These are phyloP conservation scores for Cryptoblepharus egeriae DNA, from an alignment of 2,797 vertebrate species.

Conservation along the genomic window DNA sequence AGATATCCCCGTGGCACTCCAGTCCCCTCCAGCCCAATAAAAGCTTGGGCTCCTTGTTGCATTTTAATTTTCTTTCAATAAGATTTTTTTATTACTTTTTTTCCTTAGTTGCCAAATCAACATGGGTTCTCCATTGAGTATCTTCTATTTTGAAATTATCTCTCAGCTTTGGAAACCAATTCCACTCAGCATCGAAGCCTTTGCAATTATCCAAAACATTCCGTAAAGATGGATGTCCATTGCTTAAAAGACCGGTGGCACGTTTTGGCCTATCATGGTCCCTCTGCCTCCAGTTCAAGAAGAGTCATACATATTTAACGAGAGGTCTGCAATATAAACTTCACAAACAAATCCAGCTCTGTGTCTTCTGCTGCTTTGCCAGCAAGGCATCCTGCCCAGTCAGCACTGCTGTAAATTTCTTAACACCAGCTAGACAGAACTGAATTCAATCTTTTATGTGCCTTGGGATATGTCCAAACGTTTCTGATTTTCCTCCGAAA, in stretches of 20 bases:
- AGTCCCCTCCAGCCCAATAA: too few species aligned
- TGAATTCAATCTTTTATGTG: conserved; percentile 73
- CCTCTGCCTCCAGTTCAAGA: conserved; percentile 37
- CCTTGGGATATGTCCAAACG: conserved; percentile 67
- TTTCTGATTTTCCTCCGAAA: conserved; percentile 74
- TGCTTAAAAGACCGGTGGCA: conserved; percentile 5
- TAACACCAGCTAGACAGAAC: conserved; percentile 69
- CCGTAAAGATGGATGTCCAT: neutral
- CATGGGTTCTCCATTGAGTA: neutral
- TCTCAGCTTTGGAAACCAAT: neutral
- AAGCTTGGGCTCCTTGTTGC: too few species aligned
- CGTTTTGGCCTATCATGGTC: conserved; percentile 25
- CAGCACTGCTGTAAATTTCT: conserved; percentile 74
- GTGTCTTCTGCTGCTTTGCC: conserved; percentile 65
- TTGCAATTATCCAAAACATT: neutral
- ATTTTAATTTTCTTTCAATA: neutral
- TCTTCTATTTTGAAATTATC: conserved; percentile 18
- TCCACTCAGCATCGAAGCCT: conserved; percentile 2
- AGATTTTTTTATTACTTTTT: neutral
- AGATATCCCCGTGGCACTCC: too few species aligned
- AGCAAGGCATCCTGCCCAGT: conserved; percentile 70
- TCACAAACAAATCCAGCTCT: conserved; percentile 58
- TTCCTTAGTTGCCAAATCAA: neutral
- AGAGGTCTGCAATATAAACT: conserved; percentile 58
- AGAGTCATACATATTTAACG: conserved; percentile 49